Evolutionary conservation across 2,113 vertebrate genomes (phyloP).

Genomic region (Oxyruncus cristatus): DNA sequence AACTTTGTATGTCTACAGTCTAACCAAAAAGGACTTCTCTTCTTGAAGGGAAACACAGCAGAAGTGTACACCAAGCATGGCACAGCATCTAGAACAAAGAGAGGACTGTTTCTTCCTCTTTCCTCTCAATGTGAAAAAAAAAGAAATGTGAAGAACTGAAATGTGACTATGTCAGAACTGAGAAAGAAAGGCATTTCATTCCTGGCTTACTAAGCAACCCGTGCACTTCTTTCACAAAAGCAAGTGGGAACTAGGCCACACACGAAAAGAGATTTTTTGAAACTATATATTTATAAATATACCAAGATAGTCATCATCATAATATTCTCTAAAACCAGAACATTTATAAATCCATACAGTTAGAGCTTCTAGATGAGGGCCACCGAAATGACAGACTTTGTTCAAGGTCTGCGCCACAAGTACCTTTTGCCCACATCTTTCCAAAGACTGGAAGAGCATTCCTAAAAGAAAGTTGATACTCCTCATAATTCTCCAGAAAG

Average conservation of each 20-base stretch:
- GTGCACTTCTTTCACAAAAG: background rate
- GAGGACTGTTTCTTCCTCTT: background rate
- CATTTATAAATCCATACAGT: background rate
- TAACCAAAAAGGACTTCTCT: background rate
- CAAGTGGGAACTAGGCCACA: background rate
- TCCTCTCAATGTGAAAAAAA: background rate
- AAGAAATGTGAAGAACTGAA: background rate
- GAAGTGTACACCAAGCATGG: background rate
- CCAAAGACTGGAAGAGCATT: background rate
- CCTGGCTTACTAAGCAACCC: background rate
- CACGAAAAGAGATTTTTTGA: background rate
- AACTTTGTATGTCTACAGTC: rapidly evolving
- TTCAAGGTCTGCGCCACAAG: background rate
- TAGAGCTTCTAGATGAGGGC: background rate
- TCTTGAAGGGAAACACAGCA: background rate
- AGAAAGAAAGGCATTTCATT: background rate
- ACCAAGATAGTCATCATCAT: background rate
- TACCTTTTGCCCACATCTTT: background rate
- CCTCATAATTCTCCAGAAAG: background rate
- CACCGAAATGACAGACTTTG: background rate
- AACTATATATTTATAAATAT: background rate
- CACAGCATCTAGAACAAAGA: background rate
- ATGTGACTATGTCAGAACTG: background rate
- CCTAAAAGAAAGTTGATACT: background rate
- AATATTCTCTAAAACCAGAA: background rate